Base-by-base conservation (phyloP, 53 echinoderm and acorn worm genomes). In the Antedon mediterranea region DNA sequence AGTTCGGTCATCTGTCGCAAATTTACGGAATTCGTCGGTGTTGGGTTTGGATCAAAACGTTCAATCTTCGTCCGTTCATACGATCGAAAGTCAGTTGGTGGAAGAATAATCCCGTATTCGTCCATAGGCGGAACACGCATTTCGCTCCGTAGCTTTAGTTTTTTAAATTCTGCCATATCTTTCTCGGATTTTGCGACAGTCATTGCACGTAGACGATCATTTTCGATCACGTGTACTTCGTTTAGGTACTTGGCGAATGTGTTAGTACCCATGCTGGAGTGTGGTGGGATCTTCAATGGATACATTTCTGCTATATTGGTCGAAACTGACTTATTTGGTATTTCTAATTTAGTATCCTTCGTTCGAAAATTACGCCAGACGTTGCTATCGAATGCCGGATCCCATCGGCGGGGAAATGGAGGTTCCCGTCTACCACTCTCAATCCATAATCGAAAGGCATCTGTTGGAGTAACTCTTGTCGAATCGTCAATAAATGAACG, bases 71-170 rank as follows among this genome's bases (percentile, higher is more conserved):
- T 3, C 23, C 26, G 57, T 33, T 76, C 76, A 34, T 76, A 76
- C 13, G 5, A 34, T 75, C 81, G 88, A 79, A 85, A 90, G 15
- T 80, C 77, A 33, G 78, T 71, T 3, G 94, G 94, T 0, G 87
- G 94, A 26, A 78, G 81, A 31, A 91, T 89, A 28, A 84, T 32
- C 0, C 94, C 94, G 0, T 82, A 79, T 0, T 78, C 72, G 28
- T 80, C 85, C 78, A 91, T 83, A 0, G 91, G 91, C 7, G 94
- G 94, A 13, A 94, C 94, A 14, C 94, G 83, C 89, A 89, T 91
- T 79, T 94, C 88, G 71, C 94, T 94, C 18, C 94, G 89, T 20
- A 94, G 81, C 79, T 91, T 91, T 33, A 94, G 76, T 27, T 86
- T 80, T 42, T 94, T 89, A 75, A 94, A 94, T 8, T 94, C 94